Evolutionary conservation across 2,888 invertebrate genomes (phyloP), one percentile per base, ranked within the genome.

Genomic region (Tridacna gigas): DNA sequence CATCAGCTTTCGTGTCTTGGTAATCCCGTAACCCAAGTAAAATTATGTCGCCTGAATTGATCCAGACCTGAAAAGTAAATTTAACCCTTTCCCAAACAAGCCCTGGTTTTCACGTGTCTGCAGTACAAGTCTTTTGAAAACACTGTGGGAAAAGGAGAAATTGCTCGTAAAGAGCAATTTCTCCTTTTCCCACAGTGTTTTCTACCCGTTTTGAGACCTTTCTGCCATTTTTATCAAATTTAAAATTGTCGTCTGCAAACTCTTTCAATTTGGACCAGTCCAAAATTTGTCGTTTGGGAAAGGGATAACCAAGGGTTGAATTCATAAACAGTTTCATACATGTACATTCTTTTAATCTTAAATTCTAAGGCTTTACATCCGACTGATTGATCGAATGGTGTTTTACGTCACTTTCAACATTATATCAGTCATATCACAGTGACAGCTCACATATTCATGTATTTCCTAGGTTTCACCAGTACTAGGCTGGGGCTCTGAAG

Each of bases 31-130:
- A 96, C 89, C 99, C 99, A 93, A 99, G 98, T 92, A 99, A 96
- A 95, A 99, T 99, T 86, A 99, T 99, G 94, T 99, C 99, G 82
- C 99, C 98, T 96, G 98, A 98, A 96, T 99, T 99, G 93, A 99
- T 99, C 99, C 98, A 99, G 20, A 98, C 97, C 97, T 97, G 48
- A 18, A 51, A 79, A 20, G 45, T 9, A 77, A 22, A 48, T 56
- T 56, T 3, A 56, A 56, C 15, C 51, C 51, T 51, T 51, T 51
- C 51, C 15, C 51, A 13, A 11, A 51, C 15, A 51, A 11, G 15
- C 12, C 11, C 51, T 11, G 12, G 11, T 51, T 51, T 15, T 51
- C 12, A 51, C 51, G 51, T 15, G 12, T 51, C 51, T 51, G 51
- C 51, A 51, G 51, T 15, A 51, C 12, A 51, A 51, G 51, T 15